phyloP scores from a whole-genome alignment of 2,888 invertebrate species.

The Acanthosoma haemorrhoidale region DNA sequence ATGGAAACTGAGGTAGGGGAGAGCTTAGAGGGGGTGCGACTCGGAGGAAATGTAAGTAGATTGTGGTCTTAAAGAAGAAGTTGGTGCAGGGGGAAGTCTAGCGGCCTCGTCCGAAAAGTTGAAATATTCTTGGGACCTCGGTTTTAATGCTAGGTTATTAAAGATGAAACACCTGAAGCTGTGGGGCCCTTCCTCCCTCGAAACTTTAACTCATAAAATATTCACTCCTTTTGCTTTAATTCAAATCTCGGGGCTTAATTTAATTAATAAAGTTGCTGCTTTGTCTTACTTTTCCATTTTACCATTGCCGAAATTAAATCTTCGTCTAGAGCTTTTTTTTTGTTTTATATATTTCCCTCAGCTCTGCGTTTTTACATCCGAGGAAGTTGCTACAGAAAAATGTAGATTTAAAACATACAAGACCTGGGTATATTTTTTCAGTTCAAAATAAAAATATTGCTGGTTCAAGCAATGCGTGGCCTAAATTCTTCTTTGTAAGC shows the following conservation, averaged over 20 bases:
- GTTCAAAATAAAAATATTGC: no score
- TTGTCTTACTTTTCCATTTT: no score
- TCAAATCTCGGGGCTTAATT: constrained; percentile 13
- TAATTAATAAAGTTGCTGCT: constrained; percentile 12
- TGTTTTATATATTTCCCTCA: no score
- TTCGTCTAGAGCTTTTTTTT: no score
- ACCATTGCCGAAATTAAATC: no score
- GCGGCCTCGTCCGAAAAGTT: background rate
- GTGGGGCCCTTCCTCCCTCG: background rate
- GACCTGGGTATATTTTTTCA: no score
- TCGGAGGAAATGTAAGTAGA: constrained; percentile 11
- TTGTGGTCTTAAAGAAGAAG: background rate
- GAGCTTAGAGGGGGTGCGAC: background rate
- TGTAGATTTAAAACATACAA: no score
- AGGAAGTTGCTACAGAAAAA: no score
- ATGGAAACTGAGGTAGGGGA: background rate
- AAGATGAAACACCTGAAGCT: constrained; percentile 16
- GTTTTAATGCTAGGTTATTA: constrained; percentile 7
- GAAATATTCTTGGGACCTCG: background rate
- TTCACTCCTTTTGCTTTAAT: constrained; percentile 1
- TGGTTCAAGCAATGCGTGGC: no score
- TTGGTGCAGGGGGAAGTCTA: background rate
- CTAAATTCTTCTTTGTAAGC: no score
- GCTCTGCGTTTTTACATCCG: no score
- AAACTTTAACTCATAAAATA: background rate